phyloP scores from a whole-genome alignment of 2,888 invertebrate genomes.

The Cheilosia variabilis region DNA sequence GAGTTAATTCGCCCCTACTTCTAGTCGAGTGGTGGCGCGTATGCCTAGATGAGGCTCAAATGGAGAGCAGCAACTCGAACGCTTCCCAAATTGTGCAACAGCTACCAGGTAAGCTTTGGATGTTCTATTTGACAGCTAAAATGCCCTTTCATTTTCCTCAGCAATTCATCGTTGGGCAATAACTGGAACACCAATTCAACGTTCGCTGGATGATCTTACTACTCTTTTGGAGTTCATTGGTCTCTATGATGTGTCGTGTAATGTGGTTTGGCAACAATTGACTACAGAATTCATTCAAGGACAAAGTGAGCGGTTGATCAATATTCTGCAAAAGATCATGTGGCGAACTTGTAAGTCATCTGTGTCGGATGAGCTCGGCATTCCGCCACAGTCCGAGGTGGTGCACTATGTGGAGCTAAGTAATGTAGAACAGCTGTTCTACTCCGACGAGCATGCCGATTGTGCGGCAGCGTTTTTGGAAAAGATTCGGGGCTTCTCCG shows the following conservation, averaged over 20 bases:
- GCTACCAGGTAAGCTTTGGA: conserved; percentile 77
- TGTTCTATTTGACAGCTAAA: neutral
- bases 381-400: conserved; percentile 87
- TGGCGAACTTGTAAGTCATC: conserved; percentile 89
- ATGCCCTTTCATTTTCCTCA: conserved; percentile 37
- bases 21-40: conserved; percentile 91
- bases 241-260: conserved; percentile 79
- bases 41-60: conserved; percentile 92
- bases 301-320: conserved; percentile 36
- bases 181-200: conserved; percentile 90
- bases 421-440: conserved; percentile 90
- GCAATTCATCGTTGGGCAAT: conserved; percentile 89
- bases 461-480: conserved; percentile 84
- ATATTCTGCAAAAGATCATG: conserved; percentile 79
- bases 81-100: conserved; percentile 84
- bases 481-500: conserved; percentile 81
- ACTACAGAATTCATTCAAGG: conserved; percentile 34
- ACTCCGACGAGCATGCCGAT: conserved; percentile 86
- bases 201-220: conserved; percentile 84
- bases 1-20: conserved; percentile 87
- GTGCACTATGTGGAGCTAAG: conserved; percentile 87
- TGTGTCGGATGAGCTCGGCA: conserved; percentile 87
- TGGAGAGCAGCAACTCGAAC: conserved; percentile 86
- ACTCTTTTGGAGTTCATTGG: conserved; percentile 82
- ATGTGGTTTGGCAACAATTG: conserved; percentile 33